Percentiles rank a stretch among this genome's conserved stretches.
Evolutionary conservation across 2,113 vertebrate species (phyloP).

Genomic region (Phodopus roborovskii): DNA sequence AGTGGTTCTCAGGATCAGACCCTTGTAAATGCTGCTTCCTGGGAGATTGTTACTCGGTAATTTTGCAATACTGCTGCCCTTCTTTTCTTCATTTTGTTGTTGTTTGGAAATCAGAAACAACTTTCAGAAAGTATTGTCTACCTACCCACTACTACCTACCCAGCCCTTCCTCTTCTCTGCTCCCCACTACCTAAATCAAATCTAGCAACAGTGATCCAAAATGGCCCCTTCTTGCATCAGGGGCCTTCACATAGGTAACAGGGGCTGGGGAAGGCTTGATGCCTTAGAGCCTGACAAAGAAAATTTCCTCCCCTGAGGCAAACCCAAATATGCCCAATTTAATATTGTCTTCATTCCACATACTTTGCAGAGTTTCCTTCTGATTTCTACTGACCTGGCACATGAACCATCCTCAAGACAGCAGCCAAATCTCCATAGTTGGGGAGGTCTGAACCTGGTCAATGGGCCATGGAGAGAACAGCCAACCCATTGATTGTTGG

Average conservation of each 20-base stretch:
- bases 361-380: slow-evolving; percentile 79
- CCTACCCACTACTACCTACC: too few relatives aligned
- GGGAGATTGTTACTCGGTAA: not conserved
- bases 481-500: slow-evolving; percentile 5
- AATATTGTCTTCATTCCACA: not conserved
- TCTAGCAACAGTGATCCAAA: not conserved
- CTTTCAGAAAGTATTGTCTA: not conserved
- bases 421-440: slow-evolving; percentile 26
- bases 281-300: not conserved
- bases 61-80: not conserved
- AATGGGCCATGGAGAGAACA: slow-evolving; percentile 37
- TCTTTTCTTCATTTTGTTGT: not conserved
- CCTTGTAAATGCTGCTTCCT: not conserved
- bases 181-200: not conserved
- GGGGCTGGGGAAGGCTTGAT: not conserved
- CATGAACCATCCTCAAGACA: slow-evolving; percentile 73
- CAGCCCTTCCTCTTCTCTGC: not conserved
- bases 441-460: slow-evolving; percentile 57
- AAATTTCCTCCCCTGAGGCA: not conserved
- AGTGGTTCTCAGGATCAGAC: not conserved
- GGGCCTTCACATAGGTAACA: accelerated
- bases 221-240: not conserved
- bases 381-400: slow-evolving; percentile 83
- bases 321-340: not conserved
- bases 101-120: not conserved